phyloP scores from a whole-genome alignment of 1,140 invertebrate species.

The Melipona quadrifasciata region DNA sequence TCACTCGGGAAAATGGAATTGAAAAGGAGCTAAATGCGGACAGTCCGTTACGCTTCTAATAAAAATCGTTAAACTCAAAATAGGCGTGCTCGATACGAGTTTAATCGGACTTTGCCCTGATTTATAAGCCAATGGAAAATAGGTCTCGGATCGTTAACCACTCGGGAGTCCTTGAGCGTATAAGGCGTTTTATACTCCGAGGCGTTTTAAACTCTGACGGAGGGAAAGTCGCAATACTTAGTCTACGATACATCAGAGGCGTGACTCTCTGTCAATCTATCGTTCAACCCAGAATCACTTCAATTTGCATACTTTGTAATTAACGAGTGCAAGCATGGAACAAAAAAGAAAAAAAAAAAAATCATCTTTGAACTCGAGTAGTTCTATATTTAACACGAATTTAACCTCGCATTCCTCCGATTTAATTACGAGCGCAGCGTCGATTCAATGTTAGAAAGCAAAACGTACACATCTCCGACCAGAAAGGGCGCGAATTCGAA shows the following conservation, averaged over 20 bases:
- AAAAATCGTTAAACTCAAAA: slow-evolving; percentile 52
- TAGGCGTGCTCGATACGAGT: slow-evolving; percentile 40
- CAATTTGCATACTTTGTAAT: neutral
- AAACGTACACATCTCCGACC: too few species aligned
- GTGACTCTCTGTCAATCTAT: neutral
- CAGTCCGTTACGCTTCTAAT: slow-evolving; percentile 27
- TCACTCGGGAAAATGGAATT: slow-evolving; percentile 12
- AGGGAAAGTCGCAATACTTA: slow-evolving; percentile 22
- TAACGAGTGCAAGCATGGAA: neutral
- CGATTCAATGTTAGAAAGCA: neutral
- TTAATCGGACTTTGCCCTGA: slow-evolving; percentile 52
- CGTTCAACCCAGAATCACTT: neutral
- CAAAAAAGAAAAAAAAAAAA: neutral
- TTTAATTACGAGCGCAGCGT: neutral
- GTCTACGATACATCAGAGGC: slow-evolving; percentile 1
- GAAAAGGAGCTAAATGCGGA: slow-evolving; percentile 34
- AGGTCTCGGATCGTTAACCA: slow-evolving; percentile 50
- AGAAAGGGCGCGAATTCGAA: neutral
- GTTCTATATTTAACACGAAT: neutral
- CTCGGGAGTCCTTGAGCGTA: slow-evolving; percentile 46
- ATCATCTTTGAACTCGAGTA: neutral
- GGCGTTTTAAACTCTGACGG: slow-evolving; percentile 28
- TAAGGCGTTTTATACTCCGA: slow-evolving; percentile 39
- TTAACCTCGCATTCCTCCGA: neutral
- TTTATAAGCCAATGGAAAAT: slow-evolving; percentile 51